Percentiles rank a stretch among this genome's conserved stretches.
These are phyloP conservation scores for Melipona beecheii DNA, from an alignment of 2,888 invertebrate species.

Conservation along the genomic window DNA sequence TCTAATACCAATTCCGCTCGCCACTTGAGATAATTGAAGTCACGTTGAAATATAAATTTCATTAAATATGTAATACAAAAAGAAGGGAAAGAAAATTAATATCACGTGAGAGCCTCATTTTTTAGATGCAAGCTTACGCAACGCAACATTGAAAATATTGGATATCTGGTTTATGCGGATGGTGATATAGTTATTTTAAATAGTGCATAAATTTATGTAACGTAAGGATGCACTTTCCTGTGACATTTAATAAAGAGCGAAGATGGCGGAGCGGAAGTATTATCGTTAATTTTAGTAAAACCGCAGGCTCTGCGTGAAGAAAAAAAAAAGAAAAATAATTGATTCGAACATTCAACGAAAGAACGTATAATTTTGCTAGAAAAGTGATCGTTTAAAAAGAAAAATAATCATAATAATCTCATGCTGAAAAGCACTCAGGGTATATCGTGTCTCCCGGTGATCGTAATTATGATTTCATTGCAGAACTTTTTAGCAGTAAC, in stretches of 20 bases:
- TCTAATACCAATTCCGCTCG: neutral
- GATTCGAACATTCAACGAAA: neutral
- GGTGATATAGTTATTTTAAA: constrained; percentile 6
- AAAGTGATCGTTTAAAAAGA: neutral
- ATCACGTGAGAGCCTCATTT: neutral
- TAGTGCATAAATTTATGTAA: constrained; percentile 9
- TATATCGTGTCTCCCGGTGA: neutral
- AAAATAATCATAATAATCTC: neutral
- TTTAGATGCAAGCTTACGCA: neutral
- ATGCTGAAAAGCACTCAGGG: neutral
- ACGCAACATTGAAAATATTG: neutral
- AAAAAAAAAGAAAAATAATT: neutral
- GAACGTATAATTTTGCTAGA: neutral
- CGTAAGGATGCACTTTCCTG: constrained; percentile 2
- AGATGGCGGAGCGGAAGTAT: constrained; percentile 2
- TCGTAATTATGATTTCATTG: constrained; percentile 2
- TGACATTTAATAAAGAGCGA: constrained; percentile 20
- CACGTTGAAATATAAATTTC: neutral
- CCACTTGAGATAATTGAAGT: neutral
- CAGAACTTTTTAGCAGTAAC: neutral
- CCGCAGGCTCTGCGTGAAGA: neutral
- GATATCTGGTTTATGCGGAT: neutral
- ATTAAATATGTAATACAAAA: neutral
- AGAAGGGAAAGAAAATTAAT: neutral
- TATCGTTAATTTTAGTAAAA: constrained; percentile 4